These are phyloP conservation scores for Heliconius sara DNA, from an alignment of 2,888 invertebrate species.

Conservation along the genomic window DNA sequence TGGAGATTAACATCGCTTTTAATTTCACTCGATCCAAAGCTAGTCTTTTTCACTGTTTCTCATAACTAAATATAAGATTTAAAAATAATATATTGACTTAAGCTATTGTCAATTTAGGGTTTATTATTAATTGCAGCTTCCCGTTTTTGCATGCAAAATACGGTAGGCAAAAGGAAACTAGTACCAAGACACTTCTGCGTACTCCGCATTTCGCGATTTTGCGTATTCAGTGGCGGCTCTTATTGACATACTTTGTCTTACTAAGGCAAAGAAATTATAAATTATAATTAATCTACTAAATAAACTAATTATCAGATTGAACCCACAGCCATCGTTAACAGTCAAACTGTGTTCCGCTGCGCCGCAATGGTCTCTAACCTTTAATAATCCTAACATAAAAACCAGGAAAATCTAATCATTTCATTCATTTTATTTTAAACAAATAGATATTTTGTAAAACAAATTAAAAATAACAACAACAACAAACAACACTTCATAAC, in stretches of 20 bases:
- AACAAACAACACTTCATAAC: not conserved
- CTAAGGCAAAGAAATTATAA: not conserved
- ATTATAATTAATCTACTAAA: not conserved
- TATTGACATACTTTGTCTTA: not conserved
- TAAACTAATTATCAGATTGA: too few species aligned
- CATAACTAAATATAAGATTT: not conserved
- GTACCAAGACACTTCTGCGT: not conserved
- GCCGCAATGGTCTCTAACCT: not conserved
- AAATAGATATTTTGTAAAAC: not conserved
- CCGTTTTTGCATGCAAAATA: too few species aligned
- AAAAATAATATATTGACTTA: not conserved
- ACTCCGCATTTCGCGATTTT: not conserved
- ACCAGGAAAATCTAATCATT: not conserved
- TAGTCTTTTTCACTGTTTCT: not conserved
- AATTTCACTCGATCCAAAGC: not conserved
- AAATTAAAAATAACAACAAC: not conserved
- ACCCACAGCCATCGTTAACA: too few species aligned
- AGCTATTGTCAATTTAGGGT: not conserved
- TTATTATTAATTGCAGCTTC: not conserved
- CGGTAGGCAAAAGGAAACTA: not conserved
- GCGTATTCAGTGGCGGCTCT: not conserved
- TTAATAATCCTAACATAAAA: not conserved
- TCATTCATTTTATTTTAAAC: not conserved
- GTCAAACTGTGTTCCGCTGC: too few species aligned
- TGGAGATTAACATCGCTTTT: constrained; percentile 11